These are phyloP conservation scores for Acronicta psi DNA, from an alignment of 2,888 invertebrate genomes.

Conservation along the genomic window DNA sequence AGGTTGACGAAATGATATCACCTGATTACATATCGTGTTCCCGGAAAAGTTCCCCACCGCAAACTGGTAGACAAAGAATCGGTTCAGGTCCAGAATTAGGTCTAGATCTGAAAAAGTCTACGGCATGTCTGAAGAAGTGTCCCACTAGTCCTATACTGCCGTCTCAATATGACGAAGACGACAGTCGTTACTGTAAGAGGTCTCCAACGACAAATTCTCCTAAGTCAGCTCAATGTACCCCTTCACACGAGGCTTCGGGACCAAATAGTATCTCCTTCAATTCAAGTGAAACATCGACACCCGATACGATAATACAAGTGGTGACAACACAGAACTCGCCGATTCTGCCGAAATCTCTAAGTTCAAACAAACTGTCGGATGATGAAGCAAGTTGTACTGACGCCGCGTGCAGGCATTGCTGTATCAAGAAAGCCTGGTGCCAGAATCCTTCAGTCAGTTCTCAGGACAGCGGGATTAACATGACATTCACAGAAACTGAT, in stretches of 20 bases:
- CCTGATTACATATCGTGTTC: slow-evolving; percentile 79
- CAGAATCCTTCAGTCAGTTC: slow-evolving; percentile 92
- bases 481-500: slow-evolving; percentile 92
- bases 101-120: slow-evolving; percentile 73
- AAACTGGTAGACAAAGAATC: slow-evolving; percentile 76
- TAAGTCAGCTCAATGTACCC: slow-evolving; percentile 81
- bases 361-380: slow-evolving; percentile 89
- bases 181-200: slow-evolving; percentile 67
- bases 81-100: slow-evolving; percentile 84
- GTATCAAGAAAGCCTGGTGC: slow-evolving; percentile 89
- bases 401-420: slow-evolving; percentile 82
- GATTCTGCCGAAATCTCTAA: slow-evolving; percentile 85
- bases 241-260: slow-evolving; percentile 82
- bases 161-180: slow-evolving; percentile 77
- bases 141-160: slow-evolving; percentile 84
- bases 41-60: slow-evolving; percentile 85
- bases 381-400: slow-evolving; percentile 87
- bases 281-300: slow-evolving; percentile 87
- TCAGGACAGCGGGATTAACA: slow-evolving; percentile 94
- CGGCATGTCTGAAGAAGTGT: slow-evolving; percentile 78
- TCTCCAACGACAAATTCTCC: slow-evolving; percentile 79
- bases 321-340: slow-evolving; percentile 81
- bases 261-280: slow-evolving; percentile 85
- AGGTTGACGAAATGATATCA: slow-evolving; percentile 92
- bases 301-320: slow-evolving; percentile 87